These are phyloP conservation scores for Enoplosus armatus DNA, from an alignment of 2,797 vertebrate species.

Conservation along the genomic window DNA sequence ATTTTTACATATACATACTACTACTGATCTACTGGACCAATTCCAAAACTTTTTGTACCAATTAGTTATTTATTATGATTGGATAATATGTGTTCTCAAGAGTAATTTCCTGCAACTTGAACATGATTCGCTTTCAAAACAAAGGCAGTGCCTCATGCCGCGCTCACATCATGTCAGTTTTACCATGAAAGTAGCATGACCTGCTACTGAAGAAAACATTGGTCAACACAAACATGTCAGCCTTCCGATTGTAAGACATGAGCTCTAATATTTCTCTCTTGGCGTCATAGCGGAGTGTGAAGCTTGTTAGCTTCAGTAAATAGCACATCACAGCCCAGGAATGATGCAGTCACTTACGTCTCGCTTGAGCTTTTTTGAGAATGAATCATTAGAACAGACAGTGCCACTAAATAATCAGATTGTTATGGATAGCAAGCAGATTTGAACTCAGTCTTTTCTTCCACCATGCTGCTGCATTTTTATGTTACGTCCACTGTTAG, in stretches of 20 bases:
- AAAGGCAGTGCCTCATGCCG: slow-evolving; percentile 10
- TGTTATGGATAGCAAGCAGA: neutral
- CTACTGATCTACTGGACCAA: no score
- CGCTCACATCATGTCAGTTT: slow-evolving; percentile 32
- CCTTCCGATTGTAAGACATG: neutral
- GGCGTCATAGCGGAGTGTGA: neutral
- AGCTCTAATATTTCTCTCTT: neutral
- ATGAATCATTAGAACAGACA: neutral
- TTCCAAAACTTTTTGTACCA: no score
- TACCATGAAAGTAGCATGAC: slow-evolving; percentile 6
- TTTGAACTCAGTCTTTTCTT: neutral
- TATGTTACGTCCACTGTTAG: neutral
- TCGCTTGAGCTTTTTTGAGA: slow-evolving; percentile 3
- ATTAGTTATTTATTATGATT: neutral
- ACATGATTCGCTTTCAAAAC: slow-evolving; percentile 28
- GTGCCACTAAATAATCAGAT: neutral
- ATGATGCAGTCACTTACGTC: neutral
- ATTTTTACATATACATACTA: no score
- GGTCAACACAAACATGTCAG: slow-evolving; percentile 28
- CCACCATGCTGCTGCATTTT: neutral
- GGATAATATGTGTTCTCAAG: neutral
- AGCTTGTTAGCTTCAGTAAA: neutral
- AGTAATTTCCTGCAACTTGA: slow-evolving; percentile 2
- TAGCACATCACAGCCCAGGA: neutral
- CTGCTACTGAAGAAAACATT: slow-evolving; percentile 1